These are phyloP conservation scores for Tillus elongatus DNA, from an alignment of 2,888 invertebrate species.

Conservation along the genomic window DNA sequence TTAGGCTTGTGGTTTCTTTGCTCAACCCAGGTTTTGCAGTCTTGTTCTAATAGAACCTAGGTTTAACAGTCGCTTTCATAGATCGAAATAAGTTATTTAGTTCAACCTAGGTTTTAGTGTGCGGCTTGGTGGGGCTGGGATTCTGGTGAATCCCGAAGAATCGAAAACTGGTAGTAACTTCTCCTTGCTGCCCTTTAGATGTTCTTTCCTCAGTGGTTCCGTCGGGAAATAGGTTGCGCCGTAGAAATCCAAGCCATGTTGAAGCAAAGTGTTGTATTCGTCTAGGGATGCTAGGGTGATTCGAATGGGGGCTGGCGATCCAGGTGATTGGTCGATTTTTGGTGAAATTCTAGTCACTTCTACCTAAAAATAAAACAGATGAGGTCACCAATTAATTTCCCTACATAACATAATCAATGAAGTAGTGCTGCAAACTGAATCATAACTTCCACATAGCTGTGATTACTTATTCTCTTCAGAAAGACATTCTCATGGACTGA, in stretches of 20 bases:
- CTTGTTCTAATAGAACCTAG: too few relatives aligned
- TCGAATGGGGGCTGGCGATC: constrained; percentile 57
- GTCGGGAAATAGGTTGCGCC: constrained; percentile 83
- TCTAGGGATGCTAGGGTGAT: constrained; percentile 67
- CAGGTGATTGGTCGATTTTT: constrained; percentile 49
- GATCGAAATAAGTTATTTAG: background rate
- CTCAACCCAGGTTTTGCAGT: too few relatives aligned
- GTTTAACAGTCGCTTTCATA: too few relatives aligned
- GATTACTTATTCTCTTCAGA: too few relatives aligned
- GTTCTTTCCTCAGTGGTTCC: constrained; percentile 53
- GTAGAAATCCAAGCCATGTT: constrained; percentile 79
- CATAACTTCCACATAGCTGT: too few relatives aligned
- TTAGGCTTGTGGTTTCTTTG: too few relatives aligned
- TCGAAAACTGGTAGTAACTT: constrained; percentile 65
- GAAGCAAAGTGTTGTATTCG: constrained; percentile 67
- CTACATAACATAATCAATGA: background rate
- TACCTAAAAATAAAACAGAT: constrained; percentile 38
- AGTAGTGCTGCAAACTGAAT: too few relatives aligned
- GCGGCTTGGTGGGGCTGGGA: constrained; percentile 72
- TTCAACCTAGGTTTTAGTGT: constrained; percentile 42
- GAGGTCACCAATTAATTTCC: too few relatives aligned
- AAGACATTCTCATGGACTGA: too few relatives aligned
- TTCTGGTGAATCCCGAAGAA: constrained; percentile 74
- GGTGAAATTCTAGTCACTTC: constrained; percentile 57
- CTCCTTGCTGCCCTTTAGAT: constrained; percentile 50